phyloP scores from a whole-genome alignment of 2,888 invertebrate genomes.

The Cepaea hortensis region DNA sequence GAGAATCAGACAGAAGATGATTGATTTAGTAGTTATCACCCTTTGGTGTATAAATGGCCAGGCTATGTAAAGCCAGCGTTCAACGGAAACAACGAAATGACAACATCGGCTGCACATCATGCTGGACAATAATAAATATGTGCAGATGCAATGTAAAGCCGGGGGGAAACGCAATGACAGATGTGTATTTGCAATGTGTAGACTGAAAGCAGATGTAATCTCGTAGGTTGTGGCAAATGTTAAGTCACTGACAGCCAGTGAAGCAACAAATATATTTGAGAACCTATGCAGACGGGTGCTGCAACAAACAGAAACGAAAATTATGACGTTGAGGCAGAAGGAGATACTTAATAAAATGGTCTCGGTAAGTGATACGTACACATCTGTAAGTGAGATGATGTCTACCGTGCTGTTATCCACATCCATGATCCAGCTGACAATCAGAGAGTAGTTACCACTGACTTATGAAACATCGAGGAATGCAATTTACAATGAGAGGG shows the following conservation, averaged over 20 bases:
- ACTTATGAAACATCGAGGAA: too few relatives aligned
- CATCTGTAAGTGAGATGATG: too few relatives aligned
- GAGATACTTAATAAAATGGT: neutral
- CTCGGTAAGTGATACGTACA: neutral
- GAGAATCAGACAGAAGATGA: neutral
- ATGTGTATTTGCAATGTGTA: neutral
- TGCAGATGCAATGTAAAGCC: neutral
- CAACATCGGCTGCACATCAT: neutral
- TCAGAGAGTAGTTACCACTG: too few relatives aligned
- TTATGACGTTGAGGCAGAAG: neutral
- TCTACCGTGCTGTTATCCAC: conserved; percentile 8
- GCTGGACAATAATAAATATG: neutral
- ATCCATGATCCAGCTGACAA: neutral
- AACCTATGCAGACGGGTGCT: neutral
- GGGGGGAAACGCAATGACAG: neutral
- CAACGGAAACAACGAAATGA: neutral
- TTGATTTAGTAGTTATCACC: neutral
- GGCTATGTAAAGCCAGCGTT: conserved; percentile 16
- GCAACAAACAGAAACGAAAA: neutral
- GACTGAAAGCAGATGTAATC: neutral
- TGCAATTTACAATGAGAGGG: too few relatives aligned
- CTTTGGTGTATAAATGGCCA: neutral
- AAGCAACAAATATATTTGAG: neutral
- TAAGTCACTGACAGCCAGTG: conserved; percentile 3
- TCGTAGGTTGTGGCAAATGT: neutral